These are phyloP conservation scores for Lycopodina hypogea DNA, from an alignment of 37 sponge, comb jelly and placozoan genomes.

Conservation along the genomic window DNA sequence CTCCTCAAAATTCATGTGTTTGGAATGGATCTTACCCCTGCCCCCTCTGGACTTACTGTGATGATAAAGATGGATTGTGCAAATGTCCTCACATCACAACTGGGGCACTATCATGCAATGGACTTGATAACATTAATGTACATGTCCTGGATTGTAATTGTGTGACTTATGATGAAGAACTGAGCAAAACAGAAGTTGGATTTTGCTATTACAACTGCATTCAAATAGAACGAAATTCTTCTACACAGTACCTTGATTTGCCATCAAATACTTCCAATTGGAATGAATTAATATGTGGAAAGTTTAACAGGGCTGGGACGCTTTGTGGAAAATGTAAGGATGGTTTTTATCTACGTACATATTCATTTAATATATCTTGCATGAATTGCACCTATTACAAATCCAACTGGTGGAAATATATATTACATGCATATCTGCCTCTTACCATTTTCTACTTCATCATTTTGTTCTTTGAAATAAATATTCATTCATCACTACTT, in stretches of 20 bases:
- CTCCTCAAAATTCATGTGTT: too few species aligned
- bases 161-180: constrained; percentile 12
- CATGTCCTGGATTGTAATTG: background rate
- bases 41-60: too few species aligned
- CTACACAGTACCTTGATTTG: background rate
- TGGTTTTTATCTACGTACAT: constrained; percentile 17
- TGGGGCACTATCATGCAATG: too few species aligned
- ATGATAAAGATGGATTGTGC: too few species aligned
- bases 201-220: background rate
- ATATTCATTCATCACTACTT: constrained; percentile 41
- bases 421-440: constrained; percentile 36
- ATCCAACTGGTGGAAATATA: constrained; percentile 1
- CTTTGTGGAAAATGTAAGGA: constrained; percentile 63
- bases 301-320: constrained; percentile 30
- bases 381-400: background rate
- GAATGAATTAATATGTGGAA: constrained; percentile 14
- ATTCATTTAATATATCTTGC: constrained; percentile 24
- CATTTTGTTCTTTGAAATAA: constrained; percentile 58
- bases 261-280: background rate
- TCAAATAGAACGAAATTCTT: background rate
- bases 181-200: constrained; percentile 4
- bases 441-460: constrained; percentile 45
- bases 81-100: too few species aligned
- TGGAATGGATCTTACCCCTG: too few species aligned
- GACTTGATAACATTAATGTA: too few species aligned